Base-by-base conservation (phyloP, 2,113 vertebrate species). In the Ivindomyrus marchei region DNA sequence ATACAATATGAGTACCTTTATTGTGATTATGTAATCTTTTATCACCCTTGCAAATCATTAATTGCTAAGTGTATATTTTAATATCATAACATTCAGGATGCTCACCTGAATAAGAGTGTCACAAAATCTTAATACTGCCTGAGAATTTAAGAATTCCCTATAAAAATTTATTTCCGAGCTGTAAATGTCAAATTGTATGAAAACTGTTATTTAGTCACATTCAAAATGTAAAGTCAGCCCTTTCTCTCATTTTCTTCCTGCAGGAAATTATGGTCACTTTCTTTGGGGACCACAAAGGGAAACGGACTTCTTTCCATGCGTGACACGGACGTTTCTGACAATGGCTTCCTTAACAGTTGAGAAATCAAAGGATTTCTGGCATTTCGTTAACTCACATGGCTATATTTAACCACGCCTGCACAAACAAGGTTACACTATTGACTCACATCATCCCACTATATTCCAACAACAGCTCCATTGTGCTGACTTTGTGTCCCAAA, bases 381-480 rank as follows among this genome's bases (percentile, higher is more conserved):
- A 94, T 94, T 92, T 94, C 95, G 95, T 93, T 94, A 92, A 94
- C 94, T 93, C 91, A 92, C 92, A 94, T 90, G 92, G 95, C 95
- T 85, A 94, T 91, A 85, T 89, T 83, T 89, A 88, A 90, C 90
- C 93, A 90, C 95, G 95, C 95, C 95, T 96, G 95, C 92, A 94
- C 93, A 95, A 96, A 96, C 95, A 96, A 89, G 89, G 50, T 45
- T 47, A 27, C 70, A 53, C 50, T 53, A 50, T 8, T 53, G 49
- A 77, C 66, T 53, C 90, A 49, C 50, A 50, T 53, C 56, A 36
- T 90, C 27, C 21, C 91, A 91, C 94, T 93, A 93, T 93, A 91
- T 92, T 89, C 93, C 90, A 70, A 89, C 70, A 89, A 53, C 27
- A 39, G 70, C 70, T 42, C 45, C 4, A 39, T 85, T 47, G 45